Base-by-base conservation (phyloP, 1,140 invertebrate genomes). In the Drosophila tropicalis region DNA sequence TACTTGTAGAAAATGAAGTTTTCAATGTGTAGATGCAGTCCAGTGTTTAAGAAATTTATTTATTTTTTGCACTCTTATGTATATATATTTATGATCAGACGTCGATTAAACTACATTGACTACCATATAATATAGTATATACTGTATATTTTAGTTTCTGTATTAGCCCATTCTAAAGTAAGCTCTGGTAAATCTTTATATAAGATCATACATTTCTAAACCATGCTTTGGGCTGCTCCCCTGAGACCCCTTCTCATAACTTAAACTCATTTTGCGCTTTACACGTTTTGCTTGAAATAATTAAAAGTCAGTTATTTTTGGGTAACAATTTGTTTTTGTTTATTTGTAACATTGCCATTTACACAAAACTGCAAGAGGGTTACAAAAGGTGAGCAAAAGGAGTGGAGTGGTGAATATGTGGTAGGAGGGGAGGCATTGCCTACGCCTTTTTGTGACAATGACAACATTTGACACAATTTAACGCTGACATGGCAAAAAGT, bases 391-490 rank as follows among this genome's bases (percentile, higher is more conserved):
- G 36, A 12, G 36, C 36, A 19, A n/a, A n/a, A n/a, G n/a, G 44
- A 47, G 17, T n/a, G 44, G 17, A 6, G 41, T 2, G 41, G n/a
- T 9, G 34, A 10, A 36, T 36, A 10, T 9, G 1, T 36, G 34
- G 34, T 36, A 36, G 15, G 40, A 6, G 41, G n/a, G n/a, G 5
- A n/a, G 41, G 41, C n/a, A 44, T 75, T 67, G 65, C 60, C 34
- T 64, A 54, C 56, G 55, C 61, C 69, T 70, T 51, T 75, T 82
- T 68, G 69, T 76, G 41, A 70, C 56, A 63, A 76, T 83, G 83
- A 89, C 83, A 89, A 83, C 65, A 80, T 89, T 79, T 87, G 84
- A 72, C 84, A 87, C 76, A 83, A 87, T 87, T 87, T 77, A 64
- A 67, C 67, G 80, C 76, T 89, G 80, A 77, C 84, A 64, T 39